These are phyloP conservation scores for Heliothis subflexa DNA, from an alignment of 1,140 invertebrate genomes.

Conservation along the genomic window DNA sequence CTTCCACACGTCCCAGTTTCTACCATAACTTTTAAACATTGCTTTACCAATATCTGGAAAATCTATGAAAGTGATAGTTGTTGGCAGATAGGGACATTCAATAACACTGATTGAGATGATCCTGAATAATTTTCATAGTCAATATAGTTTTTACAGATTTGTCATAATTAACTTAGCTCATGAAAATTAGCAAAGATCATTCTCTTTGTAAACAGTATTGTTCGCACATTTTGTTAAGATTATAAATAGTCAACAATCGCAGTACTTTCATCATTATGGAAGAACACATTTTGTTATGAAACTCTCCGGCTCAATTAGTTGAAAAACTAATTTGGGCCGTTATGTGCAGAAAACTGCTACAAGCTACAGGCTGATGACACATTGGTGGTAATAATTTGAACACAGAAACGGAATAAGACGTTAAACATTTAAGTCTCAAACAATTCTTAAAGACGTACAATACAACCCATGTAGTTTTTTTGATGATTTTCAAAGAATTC, in stretches of 20 bases:
- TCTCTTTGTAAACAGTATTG: slow-evolving; percentile 13
- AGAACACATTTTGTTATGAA: slow-evolving; percentile 17
- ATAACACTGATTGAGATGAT: slow-evolving; percentile 6
- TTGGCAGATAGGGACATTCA: neutral
- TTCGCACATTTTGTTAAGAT: slow-evolving; percentile 4
- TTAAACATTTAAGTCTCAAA: slow-evolving; percentile 15
- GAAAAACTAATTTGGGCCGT: neutral
- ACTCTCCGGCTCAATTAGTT: too few relatives aligned
- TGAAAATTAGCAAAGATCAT: slow-evolving; percentile 24
- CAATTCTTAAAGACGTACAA: slow-evolving; percentile 13
- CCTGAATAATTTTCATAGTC: slow-evolving; percentile 16
- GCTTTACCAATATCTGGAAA: neutral
- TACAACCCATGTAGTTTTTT: slow-evolving; percentile 30
- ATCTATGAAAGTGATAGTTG: neutral
- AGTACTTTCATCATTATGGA: neutral
- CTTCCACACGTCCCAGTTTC: neutral
- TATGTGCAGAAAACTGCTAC: slow-evolving; percentile 17
- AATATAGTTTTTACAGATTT: neutral
- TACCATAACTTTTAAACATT: slow-evolving; percentile 1
- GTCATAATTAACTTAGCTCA: neutral
- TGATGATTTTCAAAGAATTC: slow-evolving; percentile 31
- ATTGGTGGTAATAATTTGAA: slow-evolving; percentile 50
- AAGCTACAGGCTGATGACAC: slow-evolving; percentile 43
- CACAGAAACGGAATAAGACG: slow-evolving; percentile 57
- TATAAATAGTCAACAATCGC: slow-evolving; percentile 59